Base-by-base conservation (phyloP, 92 coral and sea anemone species). In the Palythoa caribaeorum region DNA sequence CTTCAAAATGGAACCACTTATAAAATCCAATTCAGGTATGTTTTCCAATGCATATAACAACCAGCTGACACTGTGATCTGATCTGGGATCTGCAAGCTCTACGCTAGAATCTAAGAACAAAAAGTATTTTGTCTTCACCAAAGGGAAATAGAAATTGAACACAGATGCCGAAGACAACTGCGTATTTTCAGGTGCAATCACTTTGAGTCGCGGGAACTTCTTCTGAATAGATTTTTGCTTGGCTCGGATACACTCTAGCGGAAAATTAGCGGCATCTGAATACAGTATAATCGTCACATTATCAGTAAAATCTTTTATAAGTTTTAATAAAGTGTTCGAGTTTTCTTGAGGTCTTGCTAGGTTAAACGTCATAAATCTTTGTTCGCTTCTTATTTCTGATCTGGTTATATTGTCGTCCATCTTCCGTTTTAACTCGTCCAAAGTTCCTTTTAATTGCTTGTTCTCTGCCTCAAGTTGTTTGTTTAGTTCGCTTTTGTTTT, bases 1-100 rank as follows among this genome's bases (percentile, higher is more conserved):
- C 55, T 79, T 44, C 62, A 93, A 80, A 28, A 90, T 79, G 8
- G 95, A 93, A 44, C 95, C 95, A 60, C 96, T 92, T 63, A 93
- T 87, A 54, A 93, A 88, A 73, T 91, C 96, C 11, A 93, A 47
- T n/a, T 91, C 93, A 0, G 95, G 95, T 5, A 88, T 55, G 20
- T 53, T 71, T 55, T 73, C 87, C 62, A 93, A 68, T 21, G 93
- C 92, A 62, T 93, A 78, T 66, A 92, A 65, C 57, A 93, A 84
- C 87, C 84, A 88, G 1, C 77, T 77, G 0, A 78, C 48, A 65
- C 91, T 84, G 79, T 85, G 87, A 76, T 93, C 95, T 14, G 90
- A 69, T 0, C 63, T 28, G 37, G 84, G 81, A 16, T 79, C 88
- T 38, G 88, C 73, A n/a, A 87, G 73, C 15, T 48, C 77, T 35